Conservation (phyloP, 2,797 vertebrate genomes). For the Scolopax rusticola region DNA sequence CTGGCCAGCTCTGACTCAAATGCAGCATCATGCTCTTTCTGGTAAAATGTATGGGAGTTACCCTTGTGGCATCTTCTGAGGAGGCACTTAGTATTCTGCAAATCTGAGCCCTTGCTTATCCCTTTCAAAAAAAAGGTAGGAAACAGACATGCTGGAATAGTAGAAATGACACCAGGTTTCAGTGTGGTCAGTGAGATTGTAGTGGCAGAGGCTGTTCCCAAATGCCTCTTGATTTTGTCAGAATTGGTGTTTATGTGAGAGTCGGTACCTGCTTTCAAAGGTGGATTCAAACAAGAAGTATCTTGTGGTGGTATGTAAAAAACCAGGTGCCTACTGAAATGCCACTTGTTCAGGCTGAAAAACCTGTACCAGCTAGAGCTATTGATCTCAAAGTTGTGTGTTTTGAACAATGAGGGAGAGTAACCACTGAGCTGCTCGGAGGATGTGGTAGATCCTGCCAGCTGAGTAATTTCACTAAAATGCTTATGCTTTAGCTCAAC, state of each 20-base stretch:
- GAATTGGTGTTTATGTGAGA: not conserved
- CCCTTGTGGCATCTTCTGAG: not conserved
- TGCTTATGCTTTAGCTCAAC: not conserved
- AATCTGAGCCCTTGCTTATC: not conserved
- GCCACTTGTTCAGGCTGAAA: not conserved
- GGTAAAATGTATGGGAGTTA: not conserved
- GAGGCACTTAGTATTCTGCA: not conserved
- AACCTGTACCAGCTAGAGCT: not conserved
- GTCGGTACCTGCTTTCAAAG: not conserved
- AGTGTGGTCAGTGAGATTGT: not conserved
- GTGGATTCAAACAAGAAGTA: not conserved
- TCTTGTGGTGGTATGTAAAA: not conserved
- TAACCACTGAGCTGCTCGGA: not conserved
- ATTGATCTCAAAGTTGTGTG: not conserved
- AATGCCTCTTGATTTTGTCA: not conserved
- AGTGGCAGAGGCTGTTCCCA: not conserved
- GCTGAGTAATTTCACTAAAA: not conserved
- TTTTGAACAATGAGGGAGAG: not conserved
- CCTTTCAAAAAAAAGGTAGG: accelerated
- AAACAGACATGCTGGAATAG: not conserved
- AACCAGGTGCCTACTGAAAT: not conserved
- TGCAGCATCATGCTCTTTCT: not conserved
- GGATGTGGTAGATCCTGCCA: not conserved
- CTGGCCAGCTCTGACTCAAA: not conserved
- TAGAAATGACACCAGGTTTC: not conserved